Percentiles rank a stretch among this genome's conserved stretches.
phyloP scores from a whole-genome alignment of 2,888 invertebrate genomes.

The Cancer borealis region DNA sequence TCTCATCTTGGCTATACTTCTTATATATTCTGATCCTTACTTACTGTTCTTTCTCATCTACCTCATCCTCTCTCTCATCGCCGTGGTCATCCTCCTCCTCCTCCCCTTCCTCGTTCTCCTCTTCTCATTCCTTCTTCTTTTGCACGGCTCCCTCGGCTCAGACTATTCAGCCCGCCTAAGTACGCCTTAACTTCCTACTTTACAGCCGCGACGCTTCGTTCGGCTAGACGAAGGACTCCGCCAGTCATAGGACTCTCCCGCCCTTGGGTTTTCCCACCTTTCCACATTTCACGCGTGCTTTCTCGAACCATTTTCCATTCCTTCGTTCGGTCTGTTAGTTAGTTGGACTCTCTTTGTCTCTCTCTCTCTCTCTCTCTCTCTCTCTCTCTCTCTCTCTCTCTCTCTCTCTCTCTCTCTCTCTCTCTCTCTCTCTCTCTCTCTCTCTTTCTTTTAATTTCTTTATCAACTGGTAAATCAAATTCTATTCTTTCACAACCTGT shows the following conservation, averaged over 20 bases:
- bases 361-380: no score
- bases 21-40: neutral
- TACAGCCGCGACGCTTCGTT: neutral
- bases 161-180: neutral
- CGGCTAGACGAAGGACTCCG: neutral
- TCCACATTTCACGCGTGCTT: slow-evolving; percentile 11
- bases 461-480: neutral
- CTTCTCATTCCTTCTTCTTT: neutral
- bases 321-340: neutral
- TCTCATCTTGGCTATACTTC: no score
- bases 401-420: neutral
- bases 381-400: neutral
- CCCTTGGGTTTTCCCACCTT: neutral
- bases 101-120: neutral
- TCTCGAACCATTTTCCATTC: neutral
- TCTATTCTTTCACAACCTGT: neutral
- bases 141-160: neutral
- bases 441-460: neutral
- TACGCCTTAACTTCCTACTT: slow-evolving; percentile 40
- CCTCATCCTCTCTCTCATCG: neutral
- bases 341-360: neutral
- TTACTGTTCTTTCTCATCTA: neutral
- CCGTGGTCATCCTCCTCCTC: neutral
- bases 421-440: neutral
- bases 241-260: neutral